Conservation (phyloP, 1,140 invertebrate genomes). For the Papilio polyxenes region DNA sequence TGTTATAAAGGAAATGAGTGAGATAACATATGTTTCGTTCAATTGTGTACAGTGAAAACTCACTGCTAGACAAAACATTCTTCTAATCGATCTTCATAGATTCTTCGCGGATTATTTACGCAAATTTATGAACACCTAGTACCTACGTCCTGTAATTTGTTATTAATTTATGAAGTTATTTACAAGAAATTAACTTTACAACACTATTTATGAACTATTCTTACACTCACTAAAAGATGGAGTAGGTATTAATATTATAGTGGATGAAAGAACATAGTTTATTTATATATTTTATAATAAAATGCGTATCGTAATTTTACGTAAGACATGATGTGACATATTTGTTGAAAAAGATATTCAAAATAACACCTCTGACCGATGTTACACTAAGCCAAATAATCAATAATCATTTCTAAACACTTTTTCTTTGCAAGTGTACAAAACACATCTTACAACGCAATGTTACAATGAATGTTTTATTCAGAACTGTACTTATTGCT, state of each 20-base stretch:
- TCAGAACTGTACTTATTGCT: background rate
- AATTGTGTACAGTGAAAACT: background rate
- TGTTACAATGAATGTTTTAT: background rate
- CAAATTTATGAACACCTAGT: background rate
- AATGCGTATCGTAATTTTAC: too few species aligned
- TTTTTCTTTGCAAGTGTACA: conserved; percentile 22
- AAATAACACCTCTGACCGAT: background rate
- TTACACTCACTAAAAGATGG: too few species aligned
- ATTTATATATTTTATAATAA: too few species aligned
- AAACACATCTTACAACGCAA: background rate
- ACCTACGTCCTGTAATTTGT: background rate
- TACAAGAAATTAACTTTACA: too few species aligned
- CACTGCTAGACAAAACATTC: background rate
- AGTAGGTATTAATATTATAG: too few species aligned
- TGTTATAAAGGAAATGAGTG: background rate
- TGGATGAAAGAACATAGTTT: too few species aligned
- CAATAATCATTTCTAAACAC: background rate
- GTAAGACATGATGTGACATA: background rate
- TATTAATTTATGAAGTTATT: background rate
- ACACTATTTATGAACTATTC: too few species aligned
- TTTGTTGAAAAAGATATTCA: background rate
- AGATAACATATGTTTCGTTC: background rate
- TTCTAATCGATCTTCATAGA: background rate
- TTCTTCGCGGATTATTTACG: background rate
- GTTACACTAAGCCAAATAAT: conserved; percentile 16